Evolutionary conservation across 2,113 vertebrate genomes (phyloP), one percentile per base, ranked within the genome.

Genomic region (Takifugu flavidus): DNA sequence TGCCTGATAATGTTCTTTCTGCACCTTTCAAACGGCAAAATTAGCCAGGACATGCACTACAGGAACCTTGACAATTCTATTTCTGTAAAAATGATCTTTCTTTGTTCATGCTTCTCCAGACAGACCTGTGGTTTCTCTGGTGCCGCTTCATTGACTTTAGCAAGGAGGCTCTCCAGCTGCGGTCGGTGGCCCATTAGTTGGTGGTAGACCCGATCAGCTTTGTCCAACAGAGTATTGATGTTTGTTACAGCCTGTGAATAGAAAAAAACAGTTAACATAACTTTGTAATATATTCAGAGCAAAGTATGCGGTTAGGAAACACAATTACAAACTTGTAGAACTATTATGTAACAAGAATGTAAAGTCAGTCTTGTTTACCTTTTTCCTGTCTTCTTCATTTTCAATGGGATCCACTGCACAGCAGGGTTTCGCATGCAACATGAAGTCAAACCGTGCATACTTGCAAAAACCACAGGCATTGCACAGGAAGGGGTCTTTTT

Each of bases 391-490:
- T 78, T 99, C 97, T 69, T 99, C 96, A 2, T 98, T 99, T 72
- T 99, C 96, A 11, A 98, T 99, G 56, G 97, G 97, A 78, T 99
- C 97, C 88, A 98, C 97, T 0, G 97, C 97, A 12, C 97, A 98
- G 88, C 97, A 99, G 3, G 97, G 95, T 80, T 94, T 96, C 72
- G 97, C 96, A 1, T 96, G 98, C 10, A 99, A 82, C 97, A 98
- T 98, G 91, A 99, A 98, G 84, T 99, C 96, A n/a, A 98, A 99
- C 69, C 96, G 92, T 4, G 96, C 97, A 0, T 99, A 99, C 86
- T 99, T 99, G 82, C 97, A 99, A 90, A 99, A 99, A 31, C 97
- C 97, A 57, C 97, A 99, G 57, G 97, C 96, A 0, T 99, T 99
- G 87, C 97, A 99, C 27, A 99, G 91, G 89, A 99, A 99, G 3